Percentiles rank a stretch among this genome's conserved stretches.
Conservation (phyloP, 1,140 invertebrate species). For the Drosophila yakuba region DNA sequence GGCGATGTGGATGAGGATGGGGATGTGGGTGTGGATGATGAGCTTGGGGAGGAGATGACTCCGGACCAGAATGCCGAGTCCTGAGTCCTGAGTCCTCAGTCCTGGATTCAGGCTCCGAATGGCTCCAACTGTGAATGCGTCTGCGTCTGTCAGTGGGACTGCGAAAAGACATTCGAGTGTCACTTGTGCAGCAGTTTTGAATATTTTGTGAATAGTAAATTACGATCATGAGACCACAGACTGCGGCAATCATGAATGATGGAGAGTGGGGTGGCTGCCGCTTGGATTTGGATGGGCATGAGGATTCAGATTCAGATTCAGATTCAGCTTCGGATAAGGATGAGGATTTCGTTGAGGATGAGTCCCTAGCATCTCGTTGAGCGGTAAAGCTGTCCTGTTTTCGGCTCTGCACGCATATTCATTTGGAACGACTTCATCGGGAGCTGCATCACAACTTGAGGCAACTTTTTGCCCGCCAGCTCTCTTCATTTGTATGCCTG, state of each 20-base stretch:
- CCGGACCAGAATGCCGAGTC: conserved; percentile 4
- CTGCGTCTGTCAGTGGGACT: conserved; percentile 49
- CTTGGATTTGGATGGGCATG: neutral
- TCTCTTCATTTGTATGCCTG: conserved; percentile 45
- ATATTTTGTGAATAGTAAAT: conserved; percentile 81
- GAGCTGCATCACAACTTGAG: neutral
- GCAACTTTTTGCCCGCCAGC: conserved; percentile 17
- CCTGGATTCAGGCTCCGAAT: conserved; percentile 1
- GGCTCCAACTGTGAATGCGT: conserved; percentile 18
- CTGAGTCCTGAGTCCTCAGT: neutral
- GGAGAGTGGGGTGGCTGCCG: neutral
- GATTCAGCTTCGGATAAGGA: neutral
- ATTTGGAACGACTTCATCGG: conserved; percentile 47
- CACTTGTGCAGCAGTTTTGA: conserved; percentile 80
- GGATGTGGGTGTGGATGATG: conserved; percentile 17
- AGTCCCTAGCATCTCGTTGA: conserved; percentile 7
- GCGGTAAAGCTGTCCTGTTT: conserved; percentile 3
- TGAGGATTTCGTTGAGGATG: neutral
- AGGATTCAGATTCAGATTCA: neutral
- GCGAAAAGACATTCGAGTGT: conserved; percentile 79
- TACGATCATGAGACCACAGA: conserved; percentile 65
- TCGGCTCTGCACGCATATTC: conserved; percentile 28
- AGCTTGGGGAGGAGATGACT: conserved; percentile 22
- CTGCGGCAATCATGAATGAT: conserved; percentile 36
- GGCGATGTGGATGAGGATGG: neutral